Base-by-base conservation (phyloP, 2,113 vertebrate species). In the Hippolais icterina region DNA sequence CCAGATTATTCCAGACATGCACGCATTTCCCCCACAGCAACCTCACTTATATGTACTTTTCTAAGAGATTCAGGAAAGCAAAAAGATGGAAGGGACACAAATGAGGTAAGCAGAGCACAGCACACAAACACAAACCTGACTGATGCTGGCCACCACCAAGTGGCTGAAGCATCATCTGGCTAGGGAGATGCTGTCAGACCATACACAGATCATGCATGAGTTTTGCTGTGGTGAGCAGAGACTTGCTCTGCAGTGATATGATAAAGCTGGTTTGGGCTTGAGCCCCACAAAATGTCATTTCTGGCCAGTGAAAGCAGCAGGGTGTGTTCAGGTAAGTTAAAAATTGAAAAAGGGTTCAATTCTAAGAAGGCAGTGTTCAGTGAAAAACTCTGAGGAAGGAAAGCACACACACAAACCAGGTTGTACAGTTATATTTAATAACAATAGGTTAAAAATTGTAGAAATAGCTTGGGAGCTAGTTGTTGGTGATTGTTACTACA, bases 121-220 rank as follows among this genome's bases (percentile, higher is more conserved):
- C 2, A 2, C 2, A 2, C 7, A 31, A 56, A 44, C 22, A 20
- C 7, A 31, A 39, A 22, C 11, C 3, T 27, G 4, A 24, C 6
- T 3, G 17, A 1, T 49, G 44, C 20, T 46, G 14, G 44, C 24
- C 11, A 19, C 24, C 11, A 19, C 18, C 11, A 21, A 1, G 18
- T 25, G 22, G 15, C 27, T 31, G 20, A 50, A 80, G 25, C 52
- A 14, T 15, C 19, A 21, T 13, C 24, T 11, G 9, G 29, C 8
- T 20, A 53, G 24, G 21, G 1, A 1, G 37, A 44, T 11, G 2
- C 5, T 13, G 20, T 44, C 35, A 46, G 33, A 60, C 11, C 3
- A 1, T 8, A 6, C 69, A 56, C 8, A 28, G 71, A 29, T 10
- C 25, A 5, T 5, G 19, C 15, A 2, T 0, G 1, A 6, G 11